Conservation (phyloP, 1,140 invertebrate genomes). For the Polypedilum vanderplanki region DNA sequence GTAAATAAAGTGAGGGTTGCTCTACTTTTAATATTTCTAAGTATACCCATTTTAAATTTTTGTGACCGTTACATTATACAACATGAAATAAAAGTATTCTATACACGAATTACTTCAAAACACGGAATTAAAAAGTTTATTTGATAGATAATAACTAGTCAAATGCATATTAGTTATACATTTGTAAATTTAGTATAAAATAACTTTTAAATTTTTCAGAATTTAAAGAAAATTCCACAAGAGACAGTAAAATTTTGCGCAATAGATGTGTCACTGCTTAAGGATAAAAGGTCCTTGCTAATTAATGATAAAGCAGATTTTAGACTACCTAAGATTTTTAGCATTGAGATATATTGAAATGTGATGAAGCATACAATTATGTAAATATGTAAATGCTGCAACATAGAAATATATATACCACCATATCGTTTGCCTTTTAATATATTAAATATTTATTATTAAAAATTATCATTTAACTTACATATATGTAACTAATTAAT, state of each 20-base stretch:
- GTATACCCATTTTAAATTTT: too few species aligned
- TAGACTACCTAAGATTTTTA: too few species aligned
- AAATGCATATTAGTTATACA: not conserved
- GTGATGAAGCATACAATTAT: not conserved
- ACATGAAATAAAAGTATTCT: too few species aligned
- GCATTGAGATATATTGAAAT: not conserved
- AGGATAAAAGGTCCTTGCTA: not conserved
- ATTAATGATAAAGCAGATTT: not conserved
- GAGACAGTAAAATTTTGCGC: not conserved
- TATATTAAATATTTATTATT: slow-evolving; percentile 13
- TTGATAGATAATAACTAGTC: not conserved
- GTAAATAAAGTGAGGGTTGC: too few species aligned
- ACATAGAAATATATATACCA: too few species aligned
- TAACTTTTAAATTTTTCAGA: not conserved
- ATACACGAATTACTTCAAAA: not conserved
- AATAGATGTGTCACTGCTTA: not conserved
- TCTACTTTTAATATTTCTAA: too few species aligned
- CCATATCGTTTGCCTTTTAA: not conserved
- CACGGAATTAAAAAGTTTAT: not conserved
- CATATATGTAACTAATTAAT: too few species aligned
- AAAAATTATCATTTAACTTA: slow-evolving; percentile 15
- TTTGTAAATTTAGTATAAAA: not conserved
- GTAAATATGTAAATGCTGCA: too few species aligned
- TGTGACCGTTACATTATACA: too few species aligned
- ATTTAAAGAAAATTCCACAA: not conserved